A percentile compares a stretch with the other conserved stretches of the same genome.
phyloP scores from a whole-genome alignment of 1,140 invertebrate genomes.

The Drosophila burlai region DNA sequence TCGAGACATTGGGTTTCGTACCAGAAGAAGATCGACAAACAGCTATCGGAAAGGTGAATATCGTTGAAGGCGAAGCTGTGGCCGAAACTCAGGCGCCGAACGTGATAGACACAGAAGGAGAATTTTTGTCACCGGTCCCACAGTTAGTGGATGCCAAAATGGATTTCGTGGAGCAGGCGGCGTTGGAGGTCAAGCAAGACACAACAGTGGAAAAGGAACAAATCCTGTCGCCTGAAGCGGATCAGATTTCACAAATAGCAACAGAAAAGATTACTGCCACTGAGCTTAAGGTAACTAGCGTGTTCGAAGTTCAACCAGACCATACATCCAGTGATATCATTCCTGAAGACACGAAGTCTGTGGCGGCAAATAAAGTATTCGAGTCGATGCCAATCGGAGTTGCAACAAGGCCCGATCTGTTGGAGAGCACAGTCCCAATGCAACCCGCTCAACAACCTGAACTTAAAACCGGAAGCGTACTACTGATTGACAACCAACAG shows the following conservation, averaged over 20 bases:
- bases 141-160: conserved; percentile 40
- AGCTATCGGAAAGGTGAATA: conserved; percentile 38
- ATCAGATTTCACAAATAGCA: conserved; percentile 23
- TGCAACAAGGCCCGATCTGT: conserved; percentile 22
- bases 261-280: conserved; percentile 10
- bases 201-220: conserved; percentile 53
- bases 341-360: conserved; percentile 10
- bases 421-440: conserved; percentile 25
- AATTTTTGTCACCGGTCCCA: conserved; percentile 18
- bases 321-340: conserved; percentile 24
- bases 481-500: conserved; percentile 45
- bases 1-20: conserved; percentile 36
- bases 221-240: neutral
- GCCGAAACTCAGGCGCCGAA: conserved; percentile 49
- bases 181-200: conserved; percentile 55
- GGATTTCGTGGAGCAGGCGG: conserved; percentile 59
- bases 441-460: conserved; percentile 33
- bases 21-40: neutral
- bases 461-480: conserved; percentile 27
- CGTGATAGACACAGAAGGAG: conserved; percentile 53
- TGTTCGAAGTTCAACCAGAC: conserved; percentile 49
- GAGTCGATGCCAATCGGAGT: conserved; percentile 56
- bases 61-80: conserved; percentile 81
- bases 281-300: conserved; percentile 44
- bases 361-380: conserved; percentile 19